Conservation (phyloP, 2,113 vertebrate species). For the Oenanthe oenanthe region DNA sequence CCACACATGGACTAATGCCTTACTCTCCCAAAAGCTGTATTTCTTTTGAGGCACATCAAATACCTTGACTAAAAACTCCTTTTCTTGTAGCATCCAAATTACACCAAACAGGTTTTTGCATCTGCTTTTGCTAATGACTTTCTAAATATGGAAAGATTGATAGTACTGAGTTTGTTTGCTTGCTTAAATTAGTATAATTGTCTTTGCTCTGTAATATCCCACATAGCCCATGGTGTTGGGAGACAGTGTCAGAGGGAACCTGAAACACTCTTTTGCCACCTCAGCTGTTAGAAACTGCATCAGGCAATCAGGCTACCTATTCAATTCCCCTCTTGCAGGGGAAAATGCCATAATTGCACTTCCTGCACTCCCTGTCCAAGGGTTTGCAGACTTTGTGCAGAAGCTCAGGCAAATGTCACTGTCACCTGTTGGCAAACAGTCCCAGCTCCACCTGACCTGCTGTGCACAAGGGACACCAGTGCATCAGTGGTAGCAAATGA, state of each 20-base stretch:
- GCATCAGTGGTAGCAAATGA: neutral
- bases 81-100: neutral
- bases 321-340: neutral
- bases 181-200: neutral
- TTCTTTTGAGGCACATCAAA: neutral
- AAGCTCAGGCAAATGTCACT: neutral
- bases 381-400: neutral
- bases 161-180: neutral
- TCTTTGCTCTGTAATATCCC: neutral
- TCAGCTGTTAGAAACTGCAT: neutral
- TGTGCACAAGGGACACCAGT: neutral
- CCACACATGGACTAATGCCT: neutral
- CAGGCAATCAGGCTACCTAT: neutral
- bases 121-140: neutral
- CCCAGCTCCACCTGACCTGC: neutral
- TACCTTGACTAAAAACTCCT: neutral
- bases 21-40: neutral
- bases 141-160: neutral
- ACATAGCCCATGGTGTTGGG: neutral
- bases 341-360: neutral
- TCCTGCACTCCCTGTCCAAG: neutral
- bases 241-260: neutral
- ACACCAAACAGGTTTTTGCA: neutral
- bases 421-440: rapidly evolving
- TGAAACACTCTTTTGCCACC: neutral